Evolutionary conservation across 2,797 vertebrate genomes (phyloP).

Genomic region (Artibeus lituratus): DNA sequence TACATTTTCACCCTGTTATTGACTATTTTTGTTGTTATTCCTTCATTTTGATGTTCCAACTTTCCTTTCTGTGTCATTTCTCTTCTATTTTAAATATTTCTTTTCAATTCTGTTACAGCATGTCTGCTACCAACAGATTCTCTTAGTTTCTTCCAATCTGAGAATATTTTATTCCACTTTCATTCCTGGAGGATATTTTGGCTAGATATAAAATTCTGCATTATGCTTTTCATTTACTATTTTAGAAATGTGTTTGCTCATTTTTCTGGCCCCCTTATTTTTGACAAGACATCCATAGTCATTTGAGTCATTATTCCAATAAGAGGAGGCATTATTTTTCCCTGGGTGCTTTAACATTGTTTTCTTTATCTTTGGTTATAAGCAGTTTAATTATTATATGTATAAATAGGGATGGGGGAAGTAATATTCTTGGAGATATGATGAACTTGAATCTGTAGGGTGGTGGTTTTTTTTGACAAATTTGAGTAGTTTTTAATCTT

Average conservation of each 20-base stretch:
- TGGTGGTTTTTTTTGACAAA: not conserved
- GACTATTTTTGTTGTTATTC: not conserved
- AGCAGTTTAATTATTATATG: not conserved
- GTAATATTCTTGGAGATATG: not conserved
- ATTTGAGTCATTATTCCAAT: not conserved
- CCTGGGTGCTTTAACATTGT: not conserved
- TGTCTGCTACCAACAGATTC: not conserved
- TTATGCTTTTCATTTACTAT: not conserved
- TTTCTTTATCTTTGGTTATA: not conserved
- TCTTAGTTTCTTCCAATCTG: not conserved
- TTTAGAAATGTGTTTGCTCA: not conserved
- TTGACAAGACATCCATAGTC: not conserved
- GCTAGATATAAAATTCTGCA: not conserved
- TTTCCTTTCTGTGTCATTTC: not conserved
- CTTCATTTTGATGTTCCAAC: not conserved
- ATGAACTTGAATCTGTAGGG: not conserved
- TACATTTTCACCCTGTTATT: not conserved
- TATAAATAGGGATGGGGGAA: not conserved
- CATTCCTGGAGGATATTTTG: not conserved
- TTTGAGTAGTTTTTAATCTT: not conserved
- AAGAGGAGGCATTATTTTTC: not conserved
- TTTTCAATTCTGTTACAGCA: not conserved
- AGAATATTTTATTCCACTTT: not conserved
- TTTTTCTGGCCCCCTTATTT: not conserved
- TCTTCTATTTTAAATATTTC: not conserved